A percentile compares a stretch with the other conserved stretches of the same genome.
Conservation (phyloP, 2,113 vertebrate genomes). For the Numida meleagris region DNA sequence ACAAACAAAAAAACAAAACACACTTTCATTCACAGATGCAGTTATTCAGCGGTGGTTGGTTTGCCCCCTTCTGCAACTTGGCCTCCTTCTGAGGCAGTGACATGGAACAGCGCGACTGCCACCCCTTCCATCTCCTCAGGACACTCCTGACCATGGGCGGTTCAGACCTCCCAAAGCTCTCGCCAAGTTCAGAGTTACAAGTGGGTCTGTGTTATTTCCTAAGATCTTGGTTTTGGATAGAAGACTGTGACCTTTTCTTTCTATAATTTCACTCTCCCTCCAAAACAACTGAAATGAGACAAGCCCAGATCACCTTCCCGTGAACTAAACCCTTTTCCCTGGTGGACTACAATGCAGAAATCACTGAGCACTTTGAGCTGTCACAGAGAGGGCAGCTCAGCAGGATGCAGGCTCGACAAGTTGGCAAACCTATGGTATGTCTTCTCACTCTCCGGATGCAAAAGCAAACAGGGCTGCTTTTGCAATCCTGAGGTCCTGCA, state of each 20-base stretch:
- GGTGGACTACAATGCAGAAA: background rate
- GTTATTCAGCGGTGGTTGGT: background rate
- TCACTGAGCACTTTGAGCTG: fast-evolving
- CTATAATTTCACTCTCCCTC: background rate
- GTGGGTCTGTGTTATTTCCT: fast-evolving
- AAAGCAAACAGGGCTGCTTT: background rate
- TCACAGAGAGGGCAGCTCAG: background rate
- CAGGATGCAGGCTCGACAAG: background rate
- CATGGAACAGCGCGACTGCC: fast-evolving
- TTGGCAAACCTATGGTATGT: fast-evolving
- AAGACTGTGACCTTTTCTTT: background rate
- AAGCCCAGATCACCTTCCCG: fast-evolving
- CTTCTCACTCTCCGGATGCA: background rate
- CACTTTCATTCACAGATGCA: background rate
- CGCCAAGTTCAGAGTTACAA: background rate
- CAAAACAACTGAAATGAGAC: background rate
- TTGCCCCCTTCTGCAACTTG: background rate
- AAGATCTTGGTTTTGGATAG: background rate
- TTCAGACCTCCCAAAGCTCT: background rate
- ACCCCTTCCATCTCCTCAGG: background rate
- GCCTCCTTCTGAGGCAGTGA: fast-evolving
- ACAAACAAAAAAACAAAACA: too few relatives aligned
- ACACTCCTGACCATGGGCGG: fast-evolving
- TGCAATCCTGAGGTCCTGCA: background rate
- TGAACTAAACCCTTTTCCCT: background rate